Base-by-base conservation (phyloP, 1,140 invertebrate genomes). In the Drosophila saltans region DNA sequence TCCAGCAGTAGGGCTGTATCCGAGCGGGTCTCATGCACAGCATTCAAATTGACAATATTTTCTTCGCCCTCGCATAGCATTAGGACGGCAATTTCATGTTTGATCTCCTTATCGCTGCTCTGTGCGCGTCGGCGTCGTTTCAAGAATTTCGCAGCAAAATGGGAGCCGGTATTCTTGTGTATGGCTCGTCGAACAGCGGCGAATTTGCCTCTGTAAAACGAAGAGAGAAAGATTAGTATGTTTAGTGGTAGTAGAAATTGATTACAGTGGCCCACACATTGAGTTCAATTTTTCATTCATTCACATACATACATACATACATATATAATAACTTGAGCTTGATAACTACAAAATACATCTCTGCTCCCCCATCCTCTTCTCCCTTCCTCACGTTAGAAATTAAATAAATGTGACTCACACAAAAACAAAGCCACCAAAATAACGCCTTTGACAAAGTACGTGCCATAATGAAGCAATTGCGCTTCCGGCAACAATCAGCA, bases 121-220 rank as follows among this genome's bases (percentile, higher is more conserved):
- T 95, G 94, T 30, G 95, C 96, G 75, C 96, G 95, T 83, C 97
- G 95, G 78, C 97, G 93, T 92, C 98, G 98, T 92, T 96, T 95
- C 75, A 99, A 96, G 93, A 97, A 98, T 94, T 99, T 99, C 73
- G 98, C 98, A 1, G 98, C 98, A 94, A 97, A 99, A 92, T 97
- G 95, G 75, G 95, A 94, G 30, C 97, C 96, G 7, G 96, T 97
- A 69, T 95, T 94, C 91, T 96, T 95, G 92, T 98, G 96, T n/a
- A 95, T 94, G 80, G 97, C 97, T 92, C 97, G 95, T 75, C 96
- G 95, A 57, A 99, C 98, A 67, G 97, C 96, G 16, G 98, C 98
- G 93, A 98, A 99, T 94, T 99, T 98, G 41, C 98, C 98, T 92
- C 98, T 99, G 94, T 94, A 74, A 76, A 48, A 41, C 2, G 26